phyloP scores from a whole-genome alignment of 2,888 invertebrate genomes.

The Cylindroiulus punctatus region DNA sequence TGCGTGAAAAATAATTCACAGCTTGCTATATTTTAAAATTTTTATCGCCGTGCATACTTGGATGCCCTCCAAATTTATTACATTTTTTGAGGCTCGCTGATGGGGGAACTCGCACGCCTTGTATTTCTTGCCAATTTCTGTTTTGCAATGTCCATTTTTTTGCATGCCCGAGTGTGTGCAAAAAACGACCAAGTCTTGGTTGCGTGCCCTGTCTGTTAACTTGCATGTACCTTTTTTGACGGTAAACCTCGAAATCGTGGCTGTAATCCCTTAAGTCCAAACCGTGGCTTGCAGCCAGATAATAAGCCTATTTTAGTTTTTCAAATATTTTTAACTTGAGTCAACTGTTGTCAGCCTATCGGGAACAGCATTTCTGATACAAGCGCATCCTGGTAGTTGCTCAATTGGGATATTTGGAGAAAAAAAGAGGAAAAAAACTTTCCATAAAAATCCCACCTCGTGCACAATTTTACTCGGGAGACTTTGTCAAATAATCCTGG shows the following conservation, averaged over 20 bases:
- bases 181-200: background rate
- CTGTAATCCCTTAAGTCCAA: background rate
- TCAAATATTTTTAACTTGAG: conserved; percentile 3
- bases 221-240: background rate
- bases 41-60: background rate
- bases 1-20: background rate
- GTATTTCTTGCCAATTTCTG: conserved; percentile 7
- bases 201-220: background rate
- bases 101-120: background rate
- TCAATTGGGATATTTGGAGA: background rate
- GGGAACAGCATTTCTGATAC: background rate
- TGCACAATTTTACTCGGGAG: too few species aligned
- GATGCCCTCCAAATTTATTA: conserved; percentile 15
- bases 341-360: background rate
- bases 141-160: background rate
- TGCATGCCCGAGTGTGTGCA: background rate
- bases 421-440: background rate
- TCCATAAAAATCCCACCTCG: background rate
- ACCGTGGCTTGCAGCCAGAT: background rate
- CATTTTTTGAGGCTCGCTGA: background rate
- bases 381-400: too few species aligned
- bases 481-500: background rate
- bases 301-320: conserved; percentile 22
- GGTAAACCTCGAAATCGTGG: background rate
- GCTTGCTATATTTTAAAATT: background rate